Base-by-base conservation (phyloP, 2,888 invertebrate genomes). In the Nomada fucata region DNA sequence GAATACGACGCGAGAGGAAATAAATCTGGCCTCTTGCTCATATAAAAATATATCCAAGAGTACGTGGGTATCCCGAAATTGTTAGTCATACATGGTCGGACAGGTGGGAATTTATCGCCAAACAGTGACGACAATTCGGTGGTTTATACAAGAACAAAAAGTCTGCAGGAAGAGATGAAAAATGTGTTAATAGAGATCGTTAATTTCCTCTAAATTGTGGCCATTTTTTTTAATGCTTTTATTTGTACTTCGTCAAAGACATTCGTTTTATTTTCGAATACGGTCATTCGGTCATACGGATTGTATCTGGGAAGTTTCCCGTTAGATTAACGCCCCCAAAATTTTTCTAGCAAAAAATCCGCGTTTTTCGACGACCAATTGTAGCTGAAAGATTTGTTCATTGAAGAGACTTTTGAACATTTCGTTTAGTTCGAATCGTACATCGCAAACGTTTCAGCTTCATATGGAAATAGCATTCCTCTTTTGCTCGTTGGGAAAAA, bases 1-100 rank as follows among this genome's bases (percentile, higher is more conserved):
- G 61, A 70, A 57, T 59, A 68, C 50, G 55, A 42, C 4, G 23
- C n/a, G 9, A 2, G 18, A 36, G 23, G 23, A 50, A 65, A 70
- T 70, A 76, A 52, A 60, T 53, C 20, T 20, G 20, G 23, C 26
- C 5, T 29, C 36, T 20, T 26, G 11, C 20, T 20, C 52, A 50
- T n/a, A 42, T 44, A 42, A 55, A 52, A 42, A 55, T 57, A 23
- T 61, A 36, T 10, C 15, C 61, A 5, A 23, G 0, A 18, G 15
- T 61, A 23, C 20, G 5, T 10, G 44, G 23, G 13, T 26, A 23
- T 57, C 13, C 23, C 57, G 26, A 57, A 26, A 26, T 26, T 57
- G 20, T 13, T 26, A 23, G 23, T 57, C 55, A 20, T 55, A 55
- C 20, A 23, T 36, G 36, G 36, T 36, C 5, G 36, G 36, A 36